Evolutionary conservation across 2,113 vertebrate genomes (phyloP).

Genomic region (Rousettus leschenaultii): DNA sequence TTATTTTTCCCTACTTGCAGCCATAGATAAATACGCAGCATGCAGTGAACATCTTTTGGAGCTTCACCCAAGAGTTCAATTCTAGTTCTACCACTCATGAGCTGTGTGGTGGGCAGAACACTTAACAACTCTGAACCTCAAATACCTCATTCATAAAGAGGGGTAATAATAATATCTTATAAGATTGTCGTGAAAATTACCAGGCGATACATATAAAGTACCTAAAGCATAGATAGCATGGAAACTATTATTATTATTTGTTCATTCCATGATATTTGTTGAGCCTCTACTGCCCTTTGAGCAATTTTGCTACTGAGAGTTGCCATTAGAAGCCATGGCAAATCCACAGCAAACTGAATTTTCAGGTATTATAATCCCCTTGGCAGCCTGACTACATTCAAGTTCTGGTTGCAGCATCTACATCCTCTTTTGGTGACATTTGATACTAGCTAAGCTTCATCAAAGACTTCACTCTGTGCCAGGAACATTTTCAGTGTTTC

Average conservation of each 20-base stretch:
- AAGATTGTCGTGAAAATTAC: not conserved
- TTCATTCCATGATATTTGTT: not conserved
- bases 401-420: not conserved
- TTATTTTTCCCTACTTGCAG: not conserved
- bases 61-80: not conserved
- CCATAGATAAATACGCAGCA: not conserved
- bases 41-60: not conserved
- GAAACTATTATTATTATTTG: not conserved
- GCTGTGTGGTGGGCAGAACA: not conserved
- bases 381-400: not conserved
- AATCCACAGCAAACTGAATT: not conserved
- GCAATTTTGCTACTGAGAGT: not conserved
- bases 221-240: not conserved
- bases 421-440: not conserved
- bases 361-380: not conserved
- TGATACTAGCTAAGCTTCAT: not conserved
- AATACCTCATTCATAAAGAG: not conserved
- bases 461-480: not conserved
- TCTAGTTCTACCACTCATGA: not conserved
- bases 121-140: not conserved
- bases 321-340: not conserved
- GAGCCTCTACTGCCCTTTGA: not conserved
- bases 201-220: not conserved
- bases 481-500: not conserved
- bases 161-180: not conserved